Evolutionary conservation across 2,113 vertebrate genomes (phyloP).

Genomic region (Anguilla japonica): DNA sequence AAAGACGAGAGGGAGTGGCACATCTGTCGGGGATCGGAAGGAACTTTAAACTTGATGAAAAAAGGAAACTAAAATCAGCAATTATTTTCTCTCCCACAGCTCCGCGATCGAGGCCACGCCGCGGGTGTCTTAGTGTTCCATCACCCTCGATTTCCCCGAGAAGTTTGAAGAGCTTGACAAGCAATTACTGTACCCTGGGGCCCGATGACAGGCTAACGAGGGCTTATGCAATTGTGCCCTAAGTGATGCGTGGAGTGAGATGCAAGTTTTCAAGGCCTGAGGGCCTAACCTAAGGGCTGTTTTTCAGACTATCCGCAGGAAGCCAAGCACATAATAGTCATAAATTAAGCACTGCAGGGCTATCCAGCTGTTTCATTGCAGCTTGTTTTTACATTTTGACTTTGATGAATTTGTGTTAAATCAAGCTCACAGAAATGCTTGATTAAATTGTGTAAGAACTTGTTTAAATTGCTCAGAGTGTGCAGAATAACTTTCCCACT

Average conservation of each 20-base stretch:
- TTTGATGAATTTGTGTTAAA: neutral
- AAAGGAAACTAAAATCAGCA: neutral
- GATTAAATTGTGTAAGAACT: slow-evolving; percentile 21
- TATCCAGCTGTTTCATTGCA: neutral
- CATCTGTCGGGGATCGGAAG: neutral
- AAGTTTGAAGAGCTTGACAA: neutral
- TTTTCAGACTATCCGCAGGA: neutral
- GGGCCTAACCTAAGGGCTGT: neutral
- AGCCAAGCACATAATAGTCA: neutral
- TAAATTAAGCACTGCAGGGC: neutral
- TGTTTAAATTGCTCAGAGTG: neutral
- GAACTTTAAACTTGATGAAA: neutral
- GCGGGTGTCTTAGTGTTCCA: neutral
- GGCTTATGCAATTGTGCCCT: neutral
- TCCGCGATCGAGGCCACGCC: neutral
- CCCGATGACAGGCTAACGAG: neutral
- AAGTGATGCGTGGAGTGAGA: neutral
- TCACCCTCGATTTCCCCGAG: neutral
- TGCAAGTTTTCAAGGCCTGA: neutral
- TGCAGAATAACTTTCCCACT: slow-evolving; percentile 4
- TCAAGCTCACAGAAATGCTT: neutral
- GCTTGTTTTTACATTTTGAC: neutral
- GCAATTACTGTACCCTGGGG: neutral
- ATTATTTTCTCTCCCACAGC: neutral
- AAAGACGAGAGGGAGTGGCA: neutral